A percentile compares a stretch with the other conserved stretches of the same genome.
phyloP scores from a whole-genome alignment of 2,888 invertebrate species.

The Tethea ocularis region DNA sequence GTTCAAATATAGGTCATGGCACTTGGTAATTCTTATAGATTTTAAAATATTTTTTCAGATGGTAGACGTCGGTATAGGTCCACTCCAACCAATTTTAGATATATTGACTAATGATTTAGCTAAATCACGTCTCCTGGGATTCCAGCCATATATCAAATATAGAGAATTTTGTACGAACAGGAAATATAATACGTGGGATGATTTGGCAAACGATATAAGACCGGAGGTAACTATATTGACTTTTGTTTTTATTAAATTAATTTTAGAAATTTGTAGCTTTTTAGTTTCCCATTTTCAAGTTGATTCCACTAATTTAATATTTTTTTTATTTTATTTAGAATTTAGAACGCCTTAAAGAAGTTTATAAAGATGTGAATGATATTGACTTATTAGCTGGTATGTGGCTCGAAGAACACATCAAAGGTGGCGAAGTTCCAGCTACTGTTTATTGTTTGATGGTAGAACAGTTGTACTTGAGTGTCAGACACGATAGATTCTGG shows the following conservation, averaged over 20 bases:
- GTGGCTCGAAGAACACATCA: conserved; percentile 90
- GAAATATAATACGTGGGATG: conserved; percentile 86
- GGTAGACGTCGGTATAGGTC: conserved; percentile 28
- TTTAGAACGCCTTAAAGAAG: conserved; percentile 35
- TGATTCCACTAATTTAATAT: not conserved
- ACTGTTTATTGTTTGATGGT: conserved; percentile 94
- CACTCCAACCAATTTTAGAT: conserved; percentile 28
- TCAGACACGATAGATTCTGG: conserved; percentile 94
- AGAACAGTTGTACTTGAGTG: conserved; percentile 90
- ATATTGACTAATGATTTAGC: conserved; percentile 35
- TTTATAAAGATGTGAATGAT: conserved; percentile 86
- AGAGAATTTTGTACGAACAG: conserved; percentile 88
- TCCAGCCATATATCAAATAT: conserved; percentile 92
- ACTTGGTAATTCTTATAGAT: not conserved
- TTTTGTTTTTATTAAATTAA: not conserved
- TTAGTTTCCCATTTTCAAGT: too few relatives aligned
- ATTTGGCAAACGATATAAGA: conserved; percentile 87
- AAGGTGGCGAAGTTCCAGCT: conserved; percentile 91
- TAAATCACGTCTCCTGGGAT: conserved; percentile 87
- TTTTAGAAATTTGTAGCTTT: not conserved
- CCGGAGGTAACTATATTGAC: conserved; percentile 32
- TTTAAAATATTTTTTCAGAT: conserved; percentile 30
- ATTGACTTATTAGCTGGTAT: conserved; percentile 94
- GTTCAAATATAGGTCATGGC: not conserved
- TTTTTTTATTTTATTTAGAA: conserved; percentile 37